Evolutionary conservation across 1,140 invertebrate species (phyloP).

Genomic region (Chymomyza costata): DNA sequence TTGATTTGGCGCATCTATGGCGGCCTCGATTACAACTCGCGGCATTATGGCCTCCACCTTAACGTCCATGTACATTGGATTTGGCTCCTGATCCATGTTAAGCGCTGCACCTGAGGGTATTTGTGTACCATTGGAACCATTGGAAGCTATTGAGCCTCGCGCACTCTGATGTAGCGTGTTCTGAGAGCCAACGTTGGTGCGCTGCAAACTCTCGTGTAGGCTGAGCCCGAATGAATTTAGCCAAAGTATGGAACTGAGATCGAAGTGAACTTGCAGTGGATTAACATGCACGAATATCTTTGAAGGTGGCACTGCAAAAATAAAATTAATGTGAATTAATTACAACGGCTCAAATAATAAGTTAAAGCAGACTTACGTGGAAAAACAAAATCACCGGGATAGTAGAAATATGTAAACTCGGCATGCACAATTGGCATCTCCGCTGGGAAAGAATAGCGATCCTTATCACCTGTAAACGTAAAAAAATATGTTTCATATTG

Average conservation of each 20-base stretch:
- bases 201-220: constrained; percentile 84
- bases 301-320: constrained; percentile 87
- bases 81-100: constrained; percentile 71
- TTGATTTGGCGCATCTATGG: constrained; percentile 65
- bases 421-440: constrained; percentile 94
- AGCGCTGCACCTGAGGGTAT: constrained; percentile 34
- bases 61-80: constrained; percentile 87
- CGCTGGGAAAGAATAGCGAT: constrained; percentile 87
- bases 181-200: constrained; percentile 75
- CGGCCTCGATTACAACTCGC: constrained; percentile 76
- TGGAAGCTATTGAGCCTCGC: constrained; percentile 62
- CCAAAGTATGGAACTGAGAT: constrained; percentile 91
- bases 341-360: neutral
- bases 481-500: too few species aligned
- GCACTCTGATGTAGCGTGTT: constrained; percentile 36
- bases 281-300: constrained; percentile 94
- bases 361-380: constrained; percentile 82
- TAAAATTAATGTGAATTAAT: neutral
- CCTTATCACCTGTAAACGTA: constrained; percentile 85
- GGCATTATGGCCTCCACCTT: constrained; percentile 94
- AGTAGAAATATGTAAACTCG: constrained; percentile 98
- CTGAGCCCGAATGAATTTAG: constrained; percentile 94
- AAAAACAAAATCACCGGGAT: constrained; percentile 94
- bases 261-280: constrained; percentile 90
- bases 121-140: constrained; percentile 67